Evolutionary conservation across 1,140 invertebrate genomes (phyloP).

Genomic region (Babylonia areolata): DNA sequence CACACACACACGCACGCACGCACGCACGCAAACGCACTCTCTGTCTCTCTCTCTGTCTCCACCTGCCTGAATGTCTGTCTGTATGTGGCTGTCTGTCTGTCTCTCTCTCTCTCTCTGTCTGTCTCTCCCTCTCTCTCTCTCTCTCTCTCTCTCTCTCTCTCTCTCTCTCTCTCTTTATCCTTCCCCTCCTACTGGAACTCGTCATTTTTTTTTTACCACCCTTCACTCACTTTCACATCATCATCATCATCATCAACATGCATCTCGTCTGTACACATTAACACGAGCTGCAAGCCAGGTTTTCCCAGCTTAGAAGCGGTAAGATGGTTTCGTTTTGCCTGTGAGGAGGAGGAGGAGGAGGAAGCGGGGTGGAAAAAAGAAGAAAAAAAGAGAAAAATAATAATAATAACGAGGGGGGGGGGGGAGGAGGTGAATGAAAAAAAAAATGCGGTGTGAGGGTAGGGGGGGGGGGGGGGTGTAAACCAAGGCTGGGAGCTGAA

Average conservation of each 20-base stretch:
- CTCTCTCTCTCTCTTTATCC: slow-evolving; percentile 14
- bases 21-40: too few species aligned
- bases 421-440: too few species aligned
- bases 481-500: not conserved
- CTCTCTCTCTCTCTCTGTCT: not conserved
- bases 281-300: not conserved
- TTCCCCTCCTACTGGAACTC: not conserved
- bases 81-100: slow-evolving; percentile 6
- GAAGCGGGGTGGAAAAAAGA: too few species aligned
- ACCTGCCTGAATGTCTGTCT: too few species aligned
- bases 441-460: too few species aligned
- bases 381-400: too few species aligned
- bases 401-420: too few species aligned
- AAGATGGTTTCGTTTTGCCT: not conserved
- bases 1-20: too few species aligned
- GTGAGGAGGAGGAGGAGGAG: not conserved
- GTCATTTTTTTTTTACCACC: not conserved
- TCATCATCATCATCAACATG: slow-evolving; percentile 16
- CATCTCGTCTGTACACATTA: not conserved
- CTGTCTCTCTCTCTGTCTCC: too few species aligned
- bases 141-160: slow-evolving; percentile 10
- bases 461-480: not conserved
- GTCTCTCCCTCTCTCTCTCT: not conserved
- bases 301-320: not conserved
- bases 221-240: not conserved